Evolutionary conservation across 1,140 invertebrate genomes (phyloP).

Genomic region (Drosophila punjabiensis): DNA sequence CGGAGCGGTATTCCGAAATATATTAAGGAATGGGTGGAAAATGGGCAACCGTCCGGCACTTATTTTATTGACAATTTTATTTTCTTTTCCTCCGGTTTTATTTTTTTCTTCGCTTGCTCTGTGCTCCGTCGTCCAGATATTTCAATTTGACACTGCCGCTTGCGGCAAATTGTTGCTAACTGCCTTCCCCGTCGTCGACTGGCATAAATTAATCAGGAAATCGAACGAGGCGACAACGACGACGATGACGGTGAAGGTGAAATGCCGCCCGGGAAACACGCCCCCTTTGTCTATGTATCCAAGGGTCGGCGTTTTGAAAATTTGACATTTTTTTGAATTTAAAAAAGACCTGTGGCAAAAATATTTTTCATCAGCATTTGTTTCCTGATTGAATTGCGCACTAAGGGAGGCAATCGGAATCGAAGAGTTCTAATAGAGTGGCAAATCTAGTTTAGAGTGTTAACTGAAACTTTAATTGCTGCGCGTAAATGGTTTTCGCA

Average conservation of each 20-base stretch:
- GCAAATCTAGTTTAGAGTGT: conserved; percentile 28
- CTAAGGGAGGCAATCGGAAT: conserved; percentile 22
- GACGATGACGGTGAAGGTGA: conserved; percentile 18
- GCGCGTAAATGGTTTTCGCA: conserved; percentile 39
- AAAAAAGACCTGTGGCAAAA: conserved; percentile 54
- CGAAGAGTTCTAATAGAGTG: conserved; percentile 33
- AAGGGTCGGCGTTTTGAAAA: conserved; percentile 39
- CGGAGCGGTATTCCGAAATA: neutral
- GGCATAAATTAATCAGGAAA: conserved; percentile 83
- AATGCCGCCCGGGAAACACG: conserved; percentile 7
- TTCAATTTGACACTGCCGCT: conserved; percentile 76
- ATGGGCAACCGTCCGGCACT: conserved; percentile 50
- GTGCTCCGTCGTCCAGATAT: conserved; percentile 31
- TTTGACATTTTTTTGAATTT: conserved; percentile 70
- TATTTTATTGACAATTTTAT: conserved; percentile 82
- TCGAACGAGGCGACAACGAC: conserved; percentile 58
- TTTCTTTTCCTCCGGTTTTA: conserved; percentile 24
- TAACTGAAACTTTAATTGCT: conserved; percentile 38
- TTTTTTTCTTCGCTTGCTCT: conserved; percentile 13
- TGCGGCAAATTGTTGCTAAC: conserved; percentile 82
- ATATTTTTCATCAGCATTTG: conserved; percentile 78
- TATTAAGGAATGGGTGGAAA: conserved; percentile 20
- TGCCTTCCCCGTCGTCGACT: conserved; percentile 44
- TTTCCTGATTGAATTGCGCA: conserved; percentile 73
- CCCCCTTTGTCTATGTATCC: conserved; percentile 53